Evolutionary conservation across 1,140 invertebrate genomes (phyloP), one percentile per base, ranked within the genome.

Genomic region (Vanessa atalanta): DNA sequence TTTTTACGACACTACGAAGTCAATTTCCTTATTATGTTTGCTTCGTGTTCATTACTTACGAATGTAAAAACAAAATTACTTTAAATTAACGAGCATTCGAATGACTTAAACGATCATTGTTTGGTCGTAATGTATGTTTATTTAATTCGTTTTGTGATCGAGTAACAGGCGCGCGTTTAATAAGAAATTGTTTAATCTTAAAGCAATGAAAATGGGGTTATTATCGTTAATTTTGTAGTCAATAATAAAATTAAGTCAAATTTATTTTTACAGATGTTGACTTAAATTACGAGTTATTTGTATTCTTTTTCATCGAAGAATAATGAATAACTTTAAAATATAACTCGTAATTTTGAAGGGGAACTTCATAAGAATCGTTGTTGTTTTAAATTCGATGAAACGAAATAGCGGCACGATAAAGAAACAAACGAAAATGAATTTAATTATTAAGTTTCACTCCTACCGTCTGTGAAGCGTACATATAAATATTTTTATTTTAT

Each of bases 51-150:
- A 66, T 70, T 72, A 79, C 51, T 77, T 71, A 66, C n/a, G 65
- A 37, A 57, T 55, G 74, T 79, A 77, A 77, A 74, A 74, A 55
- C 66, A 72, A 73, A 78, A 73, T 76, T 66, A 80, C 66, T 64
- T 68, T 70, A 68, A 76, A 70, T 75, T 77, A 70, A 77, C 43
- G 73, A 75, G 61, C 68, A 65, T 65, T 72, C 57, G 75, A 77
- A 73, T 75, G 78, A 72, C 75, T 75, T 57, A 63, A 73, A 48
- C 70, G 72, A 80, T 74, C 69, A 51, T 73, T 70, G 47, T 48
- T 70, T 69, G 65, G 37, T 65, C 26, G 47, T 79, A 75, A 77
- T 72, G 65, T 26, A 61, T 55, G 69, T 77, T 74, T 77, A 76
- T 75, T 79, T 65, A 66, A 75, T 76, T 77, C 43, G 51, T 77